phyloP scores from a whole-genome alignment of 2,888 invertebrate species.

The Drosophila atroscutellata region DNA sequence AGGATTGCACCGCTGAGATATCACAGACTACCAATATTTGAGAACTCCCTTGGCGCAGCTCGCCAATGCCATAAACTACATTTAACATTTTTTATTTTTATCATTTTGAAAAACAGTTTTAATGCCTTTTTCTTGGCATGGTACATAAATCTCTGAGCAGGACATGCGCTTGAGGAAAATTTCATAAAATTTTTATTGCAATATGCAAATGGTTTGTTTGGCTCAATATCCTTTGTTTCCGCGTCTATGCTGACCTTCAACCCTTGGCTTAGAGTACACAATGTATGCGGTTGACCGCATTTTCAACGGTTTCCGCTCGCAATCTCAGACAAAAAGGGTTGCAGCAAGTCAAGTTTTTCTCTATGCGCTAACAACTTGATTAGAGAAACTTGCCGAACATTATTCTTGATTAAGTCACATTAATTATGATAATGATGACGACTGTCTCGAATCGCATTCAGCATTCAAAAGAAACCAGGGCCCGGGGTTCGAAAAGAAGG shows the following conservation, averaged over 20 bases:
- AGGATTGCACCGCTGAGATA: constrained; percentile 38
- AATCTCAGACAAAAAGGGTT: constrained; percentile 44
- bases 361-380: constrained; percentile 70
- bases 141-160: constrained; percentile 72
- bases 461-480: constrained; percentile 7
- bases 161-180: constrained; percentile 52
- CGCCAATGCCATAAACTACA: constrained; percentile 54
- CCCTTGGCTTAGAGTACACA: constrained; percentile 48
- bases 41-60: constrained; percentile 41
- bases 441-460: constrained; percentile 63
- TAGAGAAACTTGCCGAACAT: constrained; percentile 67
- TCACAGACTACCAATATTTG: constrained; percentile 13
- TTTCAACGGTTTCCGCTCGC: constrained; percentile 45
- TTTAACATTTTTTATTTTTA: constrained; percentile 20
- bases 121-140: constrained; percentile 45
- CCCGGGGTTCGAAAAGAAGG: constrained; percentile 30
- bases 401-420: constrained; percentile 83
- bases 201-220: constrained; percentile 69
- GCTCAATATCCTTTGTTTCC: constrained; percentile 18
- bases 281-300: constrained; percentile 81
- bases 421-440: constrained; percentile 82
- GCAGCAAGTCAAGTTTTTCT: constrained; percentile 19
- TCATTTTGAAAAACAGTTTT: constrained; percentile 46
- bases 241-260: constrained; percentile 69
- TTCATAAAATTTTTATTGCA: constrained; percentile 66